Evolutionary conservation across 92 coral and sea anemone species (phyloP).

Genomic region (Umimayanthus chanpuru): DNA sequence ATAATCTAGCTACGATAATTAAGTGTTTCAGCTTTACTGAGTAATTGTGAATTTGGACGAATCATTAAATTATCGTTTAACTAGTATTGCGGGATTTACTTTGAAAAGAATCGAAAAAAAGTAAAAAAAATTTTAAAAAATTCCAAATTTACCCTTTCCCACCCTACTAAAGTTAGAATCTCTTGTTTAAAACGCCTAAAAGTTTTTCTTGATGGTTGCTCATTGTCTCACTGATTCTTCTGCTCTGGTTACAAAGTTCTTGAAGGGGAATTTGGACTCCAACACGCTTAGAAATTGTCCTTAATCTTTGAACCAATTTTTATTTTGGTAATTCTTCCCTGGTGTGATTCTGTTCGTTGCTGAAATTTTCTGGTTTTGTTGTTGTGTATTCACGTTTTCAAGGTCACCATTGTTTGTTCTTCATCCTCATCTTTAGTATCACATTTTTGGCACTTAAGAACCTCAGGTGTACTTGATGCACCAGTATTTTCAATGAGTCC

Average conservation of each 20-base stretch:
- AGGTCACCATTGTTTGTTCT: background rate
- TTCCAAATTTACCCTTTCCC: background rate
- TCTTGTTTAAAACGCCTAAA: conserved; percentile 1
- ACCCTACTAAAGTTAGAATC: background rate
- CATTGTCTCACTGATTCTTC: background rate
- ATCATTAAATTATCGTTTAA: too few species aligned
- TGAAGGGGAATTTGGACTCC: conserved; percentile 6
- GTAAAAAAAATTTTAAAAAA: background rate
- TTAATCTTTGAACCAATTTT: conserved; percentile 4
- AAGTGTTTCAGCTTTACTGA: background rate
- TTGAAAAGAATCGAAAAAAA: background rate
- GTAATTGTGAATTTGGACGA: too few species aligned
- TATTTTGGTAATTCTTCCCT: background rate
- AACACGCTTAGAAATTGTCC: background rate
- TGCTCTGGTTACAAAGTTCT: background rate
- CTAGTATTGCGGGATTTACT: background rate
- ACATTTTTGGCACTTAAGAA: background rate
- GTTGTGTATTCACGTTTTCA: conserved; percentile 2
- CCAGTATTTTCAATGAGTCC: background rate
- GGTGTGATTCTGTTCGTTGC: background rate
- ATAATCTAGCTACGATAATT: background rate
- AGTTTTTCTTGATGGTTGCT: background rate
- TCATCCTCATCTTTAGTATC: background rate
- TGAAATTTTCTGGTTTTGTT: background rate
- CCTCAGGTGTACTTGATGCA: background rate